Evolutionary conservation across 1,140 invertebrate genomes (phyloP).

Genomic region (Eciton burchellii): DNA sequence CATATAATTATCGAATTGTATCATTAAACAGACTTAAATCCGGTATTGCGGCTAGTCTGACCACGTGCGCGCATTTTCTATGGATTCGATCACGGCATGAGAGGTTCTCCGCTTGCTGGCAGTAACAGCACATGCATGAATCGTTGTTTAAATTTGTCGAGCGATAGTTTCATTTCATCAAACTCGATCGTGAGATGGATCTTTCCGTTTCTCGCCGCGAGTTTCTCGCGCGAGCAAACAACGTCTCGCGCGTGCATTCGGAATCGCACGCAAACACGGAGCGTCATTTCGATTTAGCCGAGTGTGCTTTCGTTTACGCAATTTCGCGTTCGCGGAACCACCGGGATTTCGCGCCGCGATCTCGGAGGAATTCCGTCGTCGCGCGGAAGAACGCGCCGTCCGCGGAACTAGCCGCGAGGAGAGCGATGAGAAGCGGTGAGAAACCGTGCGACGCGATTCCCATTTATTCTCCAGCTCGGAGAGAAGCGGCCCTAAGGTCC

Average conservation of each 20-base stretch:
- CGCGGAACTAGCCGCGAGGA: constrained; percentile 2
- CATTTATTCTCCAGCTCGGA: constrained; percentile 54
- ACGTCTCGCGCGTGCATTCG: background rate
- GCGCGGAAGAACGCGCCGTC: background rate
- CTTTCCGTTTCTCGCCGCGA: background rate
- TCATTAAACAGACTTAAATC: no score
- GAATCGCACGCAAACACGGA: no score
- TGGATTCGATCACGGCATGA: no score
- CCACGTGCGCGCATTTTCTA: no score
- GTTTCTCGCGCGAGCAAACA: constrained; percentile 7
- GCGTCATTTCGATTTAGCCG: constrained; percentile 26
- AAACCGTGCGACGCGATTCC: background rate
- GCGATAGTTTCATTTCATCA: no score
- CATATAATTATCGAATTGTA: no score
- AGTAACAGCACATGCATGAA: no score
- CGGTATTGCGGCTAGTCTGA: no score
- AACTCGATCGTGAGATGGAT: no score
- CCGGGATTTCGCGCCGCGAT: background rate
- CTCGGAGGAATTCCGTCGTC: background rate
- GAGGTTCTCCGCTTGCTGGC: no score
- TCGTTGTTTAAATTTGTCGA: no score
- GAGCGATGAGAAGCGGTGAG: background rate
- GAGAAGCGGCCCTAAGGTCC: constrained; percentile 28
- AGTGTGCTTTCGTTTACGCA: constrained; percentile 26
- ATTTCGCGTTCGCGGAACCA: background rate